Percentiles rank a stretch among this genome's conserved stretches.
phyloP scores from a whole-genome alignment of 1,140 invertebrate species.

The Orchestia grillus region DNA sequence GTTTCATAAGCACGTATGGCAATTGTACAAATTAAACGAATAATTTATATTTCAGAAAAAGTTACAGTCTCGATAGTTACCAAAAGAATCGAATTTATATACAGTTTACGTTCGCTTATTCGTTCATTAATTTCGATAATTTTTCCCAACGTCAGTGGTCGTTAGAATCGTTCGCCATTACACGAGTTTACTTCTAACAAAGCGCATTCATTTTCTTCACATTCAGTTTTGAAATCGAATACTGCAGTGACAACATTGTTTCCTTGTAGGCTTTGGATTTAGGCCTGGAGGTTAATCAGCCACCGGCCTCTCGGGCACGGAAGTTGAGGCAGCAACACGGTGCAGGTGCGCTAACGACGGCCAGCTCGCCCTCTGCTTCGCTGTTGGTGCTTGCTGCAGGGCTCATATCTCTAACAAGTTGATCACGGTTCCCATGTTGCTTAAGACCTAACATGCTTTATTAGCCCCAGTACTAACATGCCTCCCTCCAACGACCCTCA shows the following conservation, averaged over 20 bases:
- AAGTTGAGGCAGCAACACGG: neutral
- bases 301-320: neutral
- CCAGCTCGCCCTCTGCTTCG: neutral
- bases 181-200: neutral
- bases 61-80: no score
- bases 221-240: neutral
- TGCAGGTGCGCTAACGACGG: neutral
- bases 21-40: no score
- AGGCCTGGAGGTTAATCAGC: neutral
- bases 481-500: neutral
- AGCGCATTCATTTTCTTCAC: neutral
- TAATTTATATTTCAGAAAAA: no score
- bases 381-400: neutral
- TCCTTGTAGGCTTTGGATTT: neutral
- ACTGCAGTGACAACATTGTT: neutral
- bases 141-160: no score
- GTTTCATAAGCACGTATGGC: no score
- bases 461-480: slow-evolving; percentile 13
- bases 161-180: neutral
- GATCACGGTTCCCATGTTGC: slow-evolving; percentile 39
- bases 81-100: no score
- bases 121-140: no score
- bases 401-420: slow-evolving; percentile 54
- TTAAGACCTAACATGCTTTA: slow-evolving; percentile 56
- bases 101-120: no score